Base-by-base conservation (phyloP, 1,140 invertebrate species). In the Acyrthosiphon pisum region DNA sequence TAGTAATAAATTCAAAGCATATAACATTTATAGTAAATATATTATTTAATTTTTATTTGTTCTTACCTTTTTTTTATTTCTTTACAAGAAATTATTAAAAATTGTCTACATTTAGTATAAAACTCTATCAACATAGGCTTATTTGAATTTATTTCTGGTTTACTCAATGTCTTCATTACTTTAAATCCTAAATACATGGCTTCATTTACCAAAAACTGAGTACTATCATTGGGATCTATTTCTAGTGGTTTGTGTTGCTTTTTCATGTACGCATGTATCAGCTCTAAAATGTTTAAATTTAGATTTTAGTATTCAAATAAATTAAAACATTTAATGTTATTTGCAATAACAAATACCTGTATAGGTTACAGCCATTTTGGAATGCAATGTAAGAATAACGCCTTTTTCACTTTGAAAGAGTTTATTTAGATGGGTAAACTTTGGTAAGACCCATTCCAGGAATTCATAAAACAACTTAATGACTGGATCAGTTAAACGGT, bases 31-130 rank as follows among this genome's bases (percentile, higher is more conserved):
- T 48, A 48, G 14, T 48, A 48, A 48, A 83, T 83, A 83, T 83
- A 18, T 18, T 83, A 37, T 83, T 83, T 37, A 22, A 56, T 48
- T 83, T 30, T 18, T 35, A 35, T 35, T 83, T 18, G 11, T 35
- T 30, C 14, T n/a, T 35, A 84, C 83, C 81, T 84, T 84, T 84
- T 84, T 44, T 84, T 84, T 18, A 84, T 84, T 84, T 84, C 9
- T 41, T 84, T 35, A 37, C 83, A 84, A 44, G 37, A 84, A 37
- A 84, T 7, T 41, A 84, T 84, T 23, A 84, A 84, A 68, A 41
- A 84, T 9, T 84, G 83, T 84, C 83, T 84, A 23, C 83, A 44
- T 84, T 22, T 30, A 18, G 4, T 44, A 84, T 41, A 84, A 84
- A 84, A 84, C 6, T 84, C 83, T 35, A 6, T 22, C 0, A 84